These are phyloP conservation scores for Sphenodon punctatus DNA, from an alignment of 2,797 vertebrate species.

Conservation along the genomic window DNA sequence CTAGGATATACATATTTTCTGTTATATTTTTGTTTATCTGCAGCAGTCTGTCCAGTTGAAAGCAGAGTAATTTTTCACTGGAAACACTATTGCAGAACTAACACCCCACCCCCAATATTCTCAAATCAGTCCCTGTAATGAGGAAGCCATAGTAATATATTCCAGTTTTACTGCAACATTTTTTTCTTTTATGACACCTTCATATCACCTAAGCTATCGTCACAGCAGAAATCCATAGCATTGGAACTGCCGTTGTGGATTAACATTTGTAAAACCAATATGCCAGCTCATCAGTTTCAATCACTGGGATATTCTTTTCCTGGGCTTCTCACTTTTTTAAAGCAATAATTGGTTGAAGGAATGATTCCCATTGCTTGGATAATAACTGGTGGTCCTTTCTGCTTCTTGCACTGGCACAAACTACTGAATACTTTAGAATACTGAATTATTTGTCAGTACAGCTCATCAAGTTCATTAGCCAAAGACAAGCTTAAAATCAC, in stretches of 20 bases:
- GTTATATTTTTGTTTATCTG: not conserved
- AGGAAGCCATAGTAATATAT: not conserved
- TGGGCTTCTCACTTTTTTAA: not conserved
- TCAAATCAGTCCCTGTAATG: not conserved
- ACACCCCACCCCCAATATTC: not conserved
- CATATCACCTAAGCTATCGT: not conserved
- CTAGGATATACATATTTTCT: not conserved
- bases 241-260: not conserved
- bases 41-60: not conserved
- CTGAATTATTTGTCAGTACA: not conserved
- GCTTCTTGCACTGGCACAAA: conserved; percentile 22
- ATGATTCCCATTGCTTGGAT: not conserved
- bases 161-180: not conserved
- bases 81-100: not conserved
- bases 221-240: not conserved
- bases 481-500: not conserved
- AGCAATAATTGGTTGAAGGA: not conserved
- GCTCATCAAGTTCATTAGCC: not conserved
- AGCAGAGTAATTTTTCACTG: not conserved
- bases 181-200: not conserved
- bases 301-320: not conserved
- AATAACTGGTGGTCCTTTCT: not conserved
- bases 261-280: not conserved
- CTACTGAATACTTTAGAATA: not conserved
- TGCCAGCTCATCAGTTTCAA: not conserved